phyloP scores from a whole-genome alignment of 2,797 vertebrate genomes.

The Coendou prehensilis region DNA sequence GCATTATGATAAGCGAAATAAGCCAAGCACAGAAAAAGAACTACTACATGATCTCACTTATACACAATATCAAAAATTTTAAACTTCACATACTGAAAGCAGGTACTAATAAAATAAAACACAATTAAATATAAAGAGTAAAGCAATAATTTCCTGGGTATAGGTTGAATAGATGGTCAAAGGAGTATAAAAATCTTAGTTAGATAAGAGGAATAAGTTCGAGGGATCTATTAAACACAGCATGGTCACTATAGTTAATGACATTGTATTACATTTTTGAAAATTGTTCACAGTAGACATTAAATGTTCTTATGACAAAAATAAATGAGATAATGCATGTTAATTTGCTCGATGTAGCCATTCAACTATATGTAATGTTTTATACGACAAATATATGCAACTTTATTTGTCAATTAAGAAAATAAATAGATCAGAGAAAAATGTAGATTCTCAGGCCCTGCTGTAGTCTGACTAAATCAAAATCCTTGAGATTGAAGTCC shows the following conservation, averaged over 20 bases:
- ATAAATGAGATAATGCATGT: not conserved
- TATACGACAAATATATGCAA: not conserved
- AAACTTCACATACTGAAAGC: not conserved
- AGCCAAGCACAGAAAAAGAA: not conserved
- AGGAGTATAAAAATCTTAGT: not conserved
- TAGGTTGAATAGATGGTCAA: not conserved
- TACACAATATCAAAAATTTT: not conserved
- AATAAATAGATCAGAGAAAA: not conserved
- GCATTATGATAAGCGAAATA: not conserved
- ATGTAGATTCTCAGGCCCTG: not conserved
- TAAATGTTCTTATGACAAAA: not conserved
- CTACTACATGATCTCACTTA: not conserved
- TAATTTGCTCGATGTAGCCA: not conserved
- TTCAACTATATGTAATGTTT: not conserved
- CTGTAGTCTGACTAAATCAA: not conserved
- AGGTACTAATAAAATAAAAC: not conserved
- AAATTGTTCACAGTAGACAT: not conserved
- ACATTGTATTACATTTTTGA: not conserved
- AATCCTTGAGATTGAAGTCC: not conserved
- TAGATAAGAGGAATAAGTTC: not conserved
- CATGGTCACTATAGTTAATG: not conserved
- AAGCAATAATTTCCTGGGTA: not conserved
- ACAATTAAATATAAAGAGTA: not conserved
- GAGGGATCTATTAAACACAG: not conserved
- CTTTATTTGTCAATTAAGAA: conserved; percentile 13